These are phyloP conservation scores for Zosterops borbonicus DNA, from an alignment of 2,113 vertebrate genomes.

Conservation along the genomic window DNA sequence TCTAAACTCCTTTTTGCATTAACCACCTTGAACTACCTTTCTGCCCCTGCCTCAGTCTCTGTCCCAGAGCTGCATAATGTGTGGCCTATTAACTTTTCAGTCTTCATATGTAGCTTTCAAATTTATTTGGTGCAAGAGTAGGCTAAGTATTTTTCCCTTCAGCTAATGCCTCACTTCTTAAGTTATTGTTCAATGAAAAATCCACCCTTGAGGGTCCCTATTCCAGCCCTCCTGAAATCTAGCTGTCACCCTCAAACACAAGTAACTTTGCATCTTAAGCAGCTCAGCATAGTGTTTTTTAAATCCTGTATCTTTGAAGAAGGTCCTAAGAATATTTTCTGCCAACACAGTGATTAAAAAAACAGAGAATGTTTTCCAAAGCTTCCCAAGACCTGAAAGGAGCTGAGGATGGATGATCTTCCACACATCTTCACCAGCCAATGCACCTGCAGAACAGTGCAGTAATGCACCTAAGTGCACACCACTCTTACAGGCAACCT, in stretches of 20 bases:
- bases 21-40: neutral
- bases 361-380: neutral
- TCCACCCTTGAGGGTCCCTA: neutral
- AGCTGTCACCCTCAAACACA: neutral
- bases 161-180: neutral
- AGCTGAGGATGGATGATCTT: neutral
- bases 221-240: neutral
- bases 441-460: neutral
- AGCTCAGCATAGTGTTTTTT: neutral
- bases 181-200: neutral
- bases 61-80: neutral
- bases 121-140: neutral
- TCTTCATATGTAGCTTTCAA: neutral
- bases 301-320: neutral
- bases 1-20: neutral
- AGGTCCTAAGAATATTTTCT: neutral
- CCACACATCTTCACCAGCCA: neutral
- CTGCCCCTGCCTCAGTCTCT: neutral
- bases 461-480: fast-evolving
- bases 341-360: neutral
- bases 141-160: neutral
- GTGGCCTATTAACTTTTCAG: neutral
- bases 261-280: neutral
- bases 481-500: neutral
- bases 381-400: neutral